Conservation (phyloP, 1,140 invertebrate genomes). For the Achatina immaculata region DNA sequence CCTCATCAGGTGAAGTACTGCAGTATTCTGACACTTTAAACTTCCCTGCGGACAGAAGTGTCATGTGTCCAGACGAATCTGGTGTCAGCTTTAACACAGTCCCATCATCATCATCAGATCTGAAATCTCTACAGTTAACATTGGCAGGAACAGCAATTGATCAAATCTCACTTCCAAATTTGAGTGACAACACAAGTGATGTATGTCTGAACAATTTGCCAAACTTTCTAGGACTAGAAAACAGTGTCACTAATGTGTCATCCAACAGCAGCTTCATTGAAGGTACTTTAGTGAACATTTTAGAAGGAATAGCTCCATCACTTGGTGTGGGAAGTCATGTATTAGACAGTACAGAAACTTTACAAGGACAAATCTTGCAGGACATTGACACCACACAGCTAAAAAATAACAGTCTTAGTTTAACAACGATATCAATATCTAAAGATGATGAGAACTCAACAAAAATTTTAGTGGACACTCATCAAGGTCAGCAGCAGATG, state of each 20-base stretch:
- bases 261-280: slow-evolving; percentile 10
- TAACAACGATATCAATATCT: slow-evolving; percentile 38
- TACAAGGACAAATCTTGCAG: slow-evolving; percentile 1
- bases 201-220: slow-evolving; percentile 22
- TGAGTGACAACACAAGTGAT: slow-evolving; percentile 9
- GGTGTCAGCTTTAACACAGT: not conserved
- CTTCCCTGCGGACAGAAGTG: not conserved
- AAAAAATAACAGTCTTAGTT: slow-evolving; percentile 19
- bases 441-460: slow-evolving; percentile 34
- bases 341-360: not conserved
- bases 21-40: not conserved
- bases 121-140: slow-evolving; percentile 14
- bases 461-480: slow-evolving; percentile 34
- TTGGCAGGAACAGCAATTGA: not conserved
- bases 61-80: not conserved
- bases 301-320: not conserved
- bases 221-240: slow-evolving; percentile 35
- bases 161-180: not conserved
- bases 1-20: not conserved
- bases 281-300: not conserved
- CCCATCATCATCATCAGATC: not conserved
- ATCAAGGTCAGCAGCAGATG: slow-evolving; percentile 28
- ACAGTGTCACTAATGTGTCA: not conserved
- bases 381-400: not conserved
- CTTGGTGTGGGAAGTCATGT: not conserved